A percentile compares a stretch with the other conserved stretches of the same genome.
phyloP scores from a whole-genome alignment of 2,113 vertebrate genomes.

The Prolemur simus region DNA sequence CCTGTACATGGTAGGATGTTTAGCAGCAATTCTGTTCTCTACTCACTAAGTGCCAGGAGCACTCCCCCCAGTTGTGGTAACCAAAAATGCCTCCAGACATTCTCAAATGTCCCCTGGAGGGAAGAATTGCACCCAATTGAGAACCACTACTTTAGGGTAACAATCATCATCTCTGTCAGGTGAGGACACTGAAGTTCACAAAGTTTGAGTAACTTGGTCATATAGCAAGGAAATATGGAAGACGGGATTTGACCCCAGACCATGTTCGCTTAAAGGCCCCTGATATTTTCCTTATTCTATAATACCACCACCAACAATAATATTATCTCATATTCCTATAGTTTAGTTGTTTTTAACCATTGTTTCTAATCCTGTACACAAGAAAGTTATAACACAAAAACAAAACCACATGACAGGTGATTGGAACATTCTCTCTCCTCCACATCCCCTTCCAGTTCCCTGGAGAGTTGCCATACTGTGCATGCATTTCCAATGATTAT shows the following conservation, averaged over 20 bases:
- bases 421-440: not conserved
- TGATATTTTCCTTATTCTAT: not conserved
- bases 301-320: not conserved
- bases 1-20: not conserved
- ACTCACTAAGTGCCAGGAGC: not conserved
- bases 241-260: not conserved
- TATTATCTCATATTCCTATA: not conserved
- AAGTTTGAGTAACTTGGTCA: slow-evolving; percentile 1
- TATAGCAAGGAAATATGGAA: not conserved
- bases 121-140: not conserved
- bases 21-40: not conserved
- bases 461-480: not conserved
- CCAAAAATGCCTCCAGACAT: not conserved
- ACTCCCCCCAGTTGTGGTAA: not conserved
- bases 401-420: not conserved
- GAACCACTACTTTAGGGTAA: not conserved
- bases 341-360: not conserved
- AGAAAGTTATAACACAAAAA: not conserved
- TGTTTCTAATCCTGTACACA: not conserved
- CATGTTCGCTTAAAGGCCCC: not conserved
- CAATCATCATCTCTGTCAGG: not conserved
- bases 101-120: not conserved
- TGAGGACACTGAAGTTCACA: not conserved
- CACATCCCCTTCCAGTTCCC: not conserved
- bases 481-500: not conserved